Conservation (phyloP, 2,113 vertebrate species). For the Sorex fumeus region DNA sequence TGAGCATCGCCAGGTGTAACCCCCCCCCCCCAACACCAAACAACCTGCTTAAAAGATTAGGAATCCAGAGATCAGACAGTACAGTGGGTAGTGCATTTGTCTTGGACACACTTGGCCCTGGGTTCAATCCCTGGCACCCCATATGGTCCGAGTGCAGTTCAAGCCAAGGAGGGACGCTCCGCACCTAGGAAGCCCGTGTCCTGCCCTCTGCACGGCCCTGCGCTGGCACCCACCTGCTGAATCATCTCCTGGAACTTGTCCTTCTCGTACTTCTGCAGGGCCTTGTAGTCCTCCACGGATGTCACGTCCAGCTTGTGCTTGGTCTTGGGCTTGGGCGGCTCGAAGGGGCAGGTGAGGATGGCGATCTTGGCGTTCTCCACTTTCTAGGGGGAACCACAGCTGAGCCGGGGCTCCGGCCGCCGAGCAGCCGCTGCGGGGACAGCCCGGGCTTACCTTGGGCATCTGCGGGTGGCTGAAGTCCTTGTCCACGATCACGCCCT, state of each 20-base stretch:
- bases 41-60: no score
- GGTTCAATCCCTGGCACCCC: no score
- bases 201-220: no score
- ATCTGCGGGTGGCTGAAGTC: slow-evolving; percentile 99
- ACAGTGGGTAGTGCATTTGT: no score
- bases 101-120: no score
- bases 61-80: no score
- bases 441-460: slow-evolving; percentile 93
- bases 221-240: slow-evolving; percentile 90
- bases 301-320: slow-evolving; percentile 99
- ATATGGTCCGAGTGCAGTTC: no score
- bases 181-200: no score
- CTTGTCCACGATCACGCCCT: slow-evolving; percentile 98
- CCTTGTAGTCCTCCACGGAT: slow-evolving; percentile 97
- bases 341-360: slow-evolving; percentile 98
- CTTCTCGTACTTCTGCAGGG: slow-evolving; percentile 98
- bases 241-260: slow-evolving; percentile 99
- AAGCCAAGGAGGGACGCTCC: no score
- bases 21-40: no score
- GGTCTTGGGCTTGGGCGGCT: slow-evolving; percentile 99
- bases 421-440: accelerated
- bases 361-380: slow-evolving; percentile 96
- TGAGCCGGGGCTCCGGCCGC: no score
- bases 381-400: slow-evolving; percentile 85
- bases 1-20: no score